Evolutionary conservation across 2,888 invertebrate species (phyloP), one percentile per base, ranked within the genome.

Genomic region (Lithophane leautieri): DNA sequence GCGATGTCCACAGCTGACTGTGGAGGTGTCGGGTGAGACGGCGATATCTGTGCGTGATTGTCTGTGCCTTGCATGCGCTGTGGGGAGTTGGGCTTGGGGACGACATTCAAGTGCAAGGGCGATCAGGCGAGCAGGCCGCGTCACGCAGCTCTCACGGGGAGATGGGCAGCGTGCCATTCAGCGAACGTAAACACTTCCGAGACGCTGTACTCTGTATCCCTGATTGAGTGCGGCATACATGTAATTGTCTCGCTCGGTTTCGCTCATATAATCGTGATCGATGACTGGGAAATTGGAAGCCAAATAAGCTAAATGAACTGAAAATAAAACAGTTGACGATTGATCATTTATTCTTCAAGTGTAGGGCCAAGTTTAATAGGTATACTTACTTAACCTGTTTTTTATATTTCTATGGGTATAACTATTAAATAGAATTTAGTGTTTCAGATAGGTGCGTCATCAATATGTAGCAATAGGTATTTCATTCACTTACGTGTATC

Each of bases 81-180:
- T 11, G 67, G 72, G 60, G 65, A 69, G 73, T 63, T 25, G 73
- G 70, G 62, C 50, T 71, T 73, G 73, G 70, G 62, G 54, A 73
- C 75, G 76, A 80, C 70, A 82, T 87, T 89, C 92, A 91, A 93
- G 91, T 91, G 90, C 92, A 92, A 90, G 91, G 90, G 84, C 90
- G 89, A 73, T 69, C 77, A 67, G 52, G 71, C 42, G 65, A 40
- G 56, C 69, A 63, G 66, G 75, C 42, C 70, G 28, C 70, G 85
- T 82, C 85, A 83, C 79, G 77, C 70, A 72, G 73, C 74, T 72
- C 82, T 78, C 87, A 82, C 79, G 72, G 81, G 68, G 75, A 74
- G 82, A 84, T 87, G 87, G 91, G 91, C 90, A 87, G 68, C 50
- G 61, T 90, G 91, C 91, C 91, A 91, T 80, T 73, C 73, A 71